Evolutionary conservation across 2,797 vertebrate species (phyloP), one percentile per base, ranked within the genome.

Genomic region (Coregonus sp.): DNA sequence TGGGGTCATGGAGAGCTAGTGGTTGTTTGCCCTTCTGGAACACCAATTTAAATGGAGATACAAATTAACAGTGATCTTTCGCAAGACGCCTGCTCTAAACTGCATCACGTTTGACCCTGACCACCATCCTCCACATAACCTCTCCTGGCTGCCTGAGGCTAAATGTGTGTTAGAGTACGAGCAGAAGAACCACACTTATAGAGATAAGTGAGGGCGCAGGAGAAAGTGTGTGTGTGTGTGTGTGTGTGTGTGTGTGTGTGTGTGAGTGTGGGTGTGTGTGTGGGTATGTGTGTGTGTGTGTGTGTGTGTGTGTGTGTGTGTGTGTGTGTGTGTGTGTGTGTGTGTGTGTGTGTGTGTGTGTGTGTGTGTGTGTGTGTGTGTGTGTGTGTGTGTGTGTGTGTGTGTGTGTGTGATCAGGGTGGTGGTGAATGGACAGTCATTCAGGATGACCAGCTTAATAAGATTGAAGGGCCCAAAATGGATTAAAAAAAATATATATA

Each of bases 41-140:
- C 63, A 74, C 2, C 69, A 68, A 75, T 83, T 89, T 67, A 51
- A 86, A 83, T 80, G 67, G 75, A 74, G 61, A 80, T 81, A 25
- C 73, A 61, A 79, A 69, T 73, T 29, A 86, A 73, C 70, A 72
- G 71, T 79, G 73, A 80, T 70, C 29, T 84, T 79, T 83, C 80
- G 85, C 80, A 75, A 35, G 78, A 86, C 76, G 20, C 71, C 25
- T 74, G 76, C 78, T 82, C 78, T 66, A 80, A 68, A 81, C 71
- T 59, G 40, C 70, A 50, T 37, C 71, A 85, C 83, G 79, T 89
- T 56, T 91, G 84, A 88, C 84, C 84, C 59, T 4, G 69, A 82
- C 5, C 68, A 18, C 71, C 79, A 83, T 78, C 83, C 72, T 50
- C 52, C 47, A 72, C 29, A 56, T 84, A 82, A 86, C 54, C 85